Evolutionary conservation across 2,888 invertebrate species (phyloP), one percentile per base, ranked within the genome.

Genomic region (Synanthedon tipuliformis): DNA sequence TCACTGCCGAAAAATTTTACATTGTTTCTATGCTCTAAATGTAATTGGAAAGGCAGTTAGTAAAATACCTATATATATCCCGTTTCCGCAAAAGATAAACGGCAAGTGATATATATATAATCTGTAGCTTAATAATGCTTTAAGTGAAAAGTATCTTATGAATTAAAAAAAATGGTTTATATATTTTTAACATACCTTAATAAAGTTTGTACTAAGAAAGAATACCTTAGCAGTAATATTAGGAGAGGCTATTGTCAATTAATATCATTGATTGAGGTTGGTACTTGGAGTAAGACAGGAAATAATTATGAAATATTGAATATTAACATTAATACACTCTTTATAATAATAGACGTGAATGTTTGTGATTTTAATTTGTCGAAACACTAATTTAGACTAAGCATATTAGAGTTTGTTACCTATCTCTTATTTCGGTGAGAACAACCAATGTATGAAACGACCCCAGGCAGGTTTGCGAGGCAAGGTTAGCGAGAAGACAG

Each of bases 81-180:
- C 15, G 15, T 45, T 45, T 45, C 45, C 8, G 45, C 45, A 45
- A n/a, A n/a, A 45, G 1, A 41, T 41, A 13, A 13, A 45, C n/a
- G 4, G 15, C 13, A n/a, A 45, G 45, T 45, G 45, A 45, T 15
- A 45, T 45, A 41, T n/a, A n/a, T n/a, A 45, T 68, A 68, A 70
- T 66, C 65, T 66, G 76, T 81, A 83, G 83, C 83, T 81, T 82
- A 78, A 72, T 64, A 73, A 81, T 78, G 86, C 85, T 86, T 85
- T 85, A 85, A 83, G 72, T 74, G 78, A 78, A 84, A 84, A 81
- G 72, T 70, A 72, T 85, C 85, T 86, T 86, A 86, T 85, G 85
- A 86, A 81, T 74, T 75, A 78, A 79, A 73, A 23, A 23, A 72
- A 81, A 78, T 66, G 76, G 52, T 68, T 73, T 78, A 76, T 76